Evolutionary conservation across 2,113 vertebrate genomes (phyloP).

Genomic region (Plectropomus leopardus): DNA sequence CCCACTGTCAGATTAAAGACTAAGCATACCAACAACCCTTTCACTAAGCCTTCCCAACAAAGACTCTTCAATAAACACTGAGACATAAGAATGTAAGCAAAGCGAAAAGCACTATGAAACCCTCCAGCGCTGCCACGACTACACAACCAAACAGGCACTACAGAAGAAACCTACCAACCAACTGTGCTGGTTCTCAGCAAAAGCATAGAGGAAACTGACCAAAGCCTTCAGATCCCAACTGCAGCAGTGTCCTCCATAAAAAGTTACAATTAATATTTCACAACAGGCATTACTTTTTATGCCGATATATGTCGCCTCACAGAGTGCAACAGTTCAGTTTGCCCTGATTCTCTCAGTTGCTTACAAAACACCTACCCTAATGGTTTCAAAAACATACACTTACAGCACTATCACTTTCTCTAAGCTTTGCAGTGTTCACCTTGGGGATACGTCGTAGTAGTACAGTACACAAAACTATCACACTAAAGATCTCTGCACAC

Average conservation of each 20-base stretch:
- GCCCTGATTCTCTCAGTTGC: constrained; percentile 67
- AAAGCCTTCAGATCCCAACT: no score
- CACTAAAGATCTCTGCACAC: constrained; percentile 8
- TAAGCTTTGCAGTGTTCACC: constrained; percentile 19
- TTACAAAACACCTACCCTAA: constrained; percentile 60
- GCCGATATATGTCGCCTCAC: neutral
- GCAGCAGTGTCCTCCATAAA: constrained; percentile 28
- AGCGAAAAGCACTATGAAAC: constrained; percentile 10
- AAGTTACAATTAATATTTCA: constrained; percentile 74
- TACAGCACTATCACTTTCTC: constrained; percentile 38
- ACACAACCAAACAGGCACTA: constrained; percentile 16
- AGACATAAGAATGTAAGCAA: constrained; percentile 45
- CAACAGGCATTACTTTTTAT: constrained; percentile 33
- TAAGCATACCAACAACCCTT: constrained; percentile 27
- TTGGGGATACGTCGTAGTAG: constrained; percentile 22
- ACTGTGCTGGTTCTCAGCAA: neutral
- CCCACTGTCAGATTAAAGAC: constrained; percentile 44
- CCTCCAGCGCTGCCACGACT: constrained; percentile 8
- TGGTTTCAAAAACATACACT: constrained; percentile 47
- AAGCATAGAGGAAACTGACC: neutral
- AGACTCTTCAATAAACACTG: constrained; percentile 43
- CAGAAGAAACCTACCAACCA: neutral
- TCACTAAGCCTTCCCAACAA: constrained; percentile 42
- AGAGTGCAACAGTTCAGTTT: constrained; percentile 43
- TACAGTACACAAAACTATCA: constrained; percentile 19